These are phyloP conservation scores for Nasonia vitripennis DNA, from an alignment of 1,140 invertebrate genomes.

Conservation along the genomic window DNA sequence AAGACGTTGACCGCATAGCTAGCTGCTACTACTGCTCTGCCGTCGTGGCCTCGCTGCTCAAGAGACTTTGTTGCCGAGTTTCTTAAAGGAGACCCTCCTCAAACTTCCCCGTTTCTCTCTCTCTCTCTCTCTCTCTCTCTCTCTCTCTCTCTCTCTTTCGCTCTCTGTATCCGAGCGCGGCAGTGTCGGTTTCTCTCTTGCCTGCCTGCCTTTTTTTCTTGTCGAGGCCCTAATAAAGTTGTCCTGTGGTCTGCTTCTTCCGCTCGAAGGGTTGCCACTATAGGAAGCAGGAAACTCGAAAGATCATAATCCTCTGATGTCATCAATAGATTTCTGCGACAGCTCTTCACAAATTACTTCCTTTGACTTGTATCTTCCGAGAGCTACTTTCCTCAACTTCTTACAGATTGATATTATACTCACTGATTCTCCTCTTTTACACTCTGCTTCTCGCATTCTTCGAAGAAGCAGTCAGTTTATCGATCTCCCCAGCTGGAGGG, in stretches of 20 bases:
- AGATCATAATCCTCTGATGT: constrained; percentile 39
- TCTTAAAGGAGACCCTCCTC: constrained; percentile 60
- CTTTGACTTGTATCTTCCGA: constrained; percentile 12
- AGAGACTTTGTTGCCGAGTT: constrained; percentile 52
- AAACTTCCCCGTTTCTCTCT: constrained; percentile 40
- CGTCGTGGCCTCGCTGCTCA: background rate
- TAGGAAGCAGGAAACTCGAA: constrained; percentile 8
- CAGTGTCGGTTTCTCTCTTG: background rate
- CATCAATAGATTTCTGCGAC: constrained; percentile 13
- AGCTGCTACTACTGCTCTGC: background rate
- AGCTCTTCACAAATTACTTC: background rate
- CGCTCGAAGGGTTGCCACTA: constrained; percentile 9
- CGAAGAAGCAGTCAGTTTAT: no score
- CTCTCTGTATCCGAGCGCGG: background rate
- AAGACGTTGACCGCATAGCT: constrained; percentile 26
- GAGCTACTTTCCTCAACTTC: background rate
- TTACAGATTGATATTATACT: no score
- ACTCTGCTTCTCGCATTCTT: no score
- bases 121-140: no score
- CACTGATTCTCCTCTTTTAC: no score
- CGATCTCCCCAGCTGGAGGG: no score
- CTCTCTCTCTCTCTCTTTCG: no score
- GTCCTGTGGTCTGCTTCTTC: constrained; percentile 32
- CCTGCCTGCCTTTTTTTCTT: constrained; percentile 48
- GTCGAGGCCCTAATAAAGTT: constrained; percentile 57